phyloP scores from a whole-genome alignment of 2,113 vertebrate genomes.

The Lophotis ruficrista region DNA sequence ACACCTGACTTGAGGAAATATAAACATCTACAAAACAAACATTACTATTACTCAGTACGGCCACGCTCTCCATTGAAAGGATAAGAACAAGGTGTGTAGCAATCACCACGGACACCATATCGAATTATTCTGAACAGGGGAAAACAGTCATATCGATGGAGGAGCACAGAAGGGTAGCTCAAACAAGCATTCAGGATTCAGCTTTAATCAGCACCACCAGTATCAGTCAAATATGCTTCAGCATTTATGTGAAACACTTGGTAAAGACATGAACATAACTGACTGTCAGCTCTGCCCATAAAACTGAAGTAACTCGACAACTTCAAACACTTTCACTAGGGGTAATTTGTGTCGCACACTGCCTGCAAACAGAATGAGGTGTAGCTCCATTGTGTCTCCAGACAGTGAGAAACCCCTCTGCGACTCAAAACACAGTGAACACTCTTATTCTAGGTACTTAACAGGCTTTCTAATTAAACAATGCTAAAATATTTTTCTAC shows the following conservation, averaged over 20 bases:
- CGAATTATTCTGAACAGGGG: not conserved
- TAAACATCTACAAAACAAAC: not conserved
- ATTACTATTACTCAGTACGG: not conserved
- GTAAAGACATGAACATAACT: not conserved
- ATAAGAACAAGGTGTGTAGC: not conserved
- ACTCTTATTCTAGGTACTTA: not conserved
- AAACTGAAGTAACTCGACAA: not conserved
- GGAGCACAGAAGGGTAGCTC: not conserved
- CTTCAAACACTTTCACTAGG: not conserved
- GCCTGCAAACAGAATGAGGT: not conserved
- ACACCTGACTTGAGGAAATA: not conserved
- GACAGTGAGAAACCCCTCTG: not conserved
- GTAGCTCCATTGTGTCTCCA: not conserved
- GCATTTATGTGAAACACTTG: not conserved
- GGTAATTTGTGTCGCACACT: not conserved
- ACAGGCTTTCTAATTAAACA: not conserved
- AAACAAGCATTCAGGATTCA: not conserved
- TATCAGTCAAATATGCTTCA: not conserved
- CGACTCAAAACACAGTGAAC: not conserved
- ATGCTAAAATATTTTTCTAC: not conserved
- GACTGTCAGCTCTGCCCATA: not conserved
- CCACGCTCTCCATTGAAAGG: not conserved
- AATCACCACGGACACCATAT: not conserved
- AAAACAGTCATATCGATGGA: rapidly evolving
- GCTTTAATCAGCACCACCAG: not conserved